Conservation (phyloP, 2,888 invertebrate species). For the Thelaira solivaga region DNA sequence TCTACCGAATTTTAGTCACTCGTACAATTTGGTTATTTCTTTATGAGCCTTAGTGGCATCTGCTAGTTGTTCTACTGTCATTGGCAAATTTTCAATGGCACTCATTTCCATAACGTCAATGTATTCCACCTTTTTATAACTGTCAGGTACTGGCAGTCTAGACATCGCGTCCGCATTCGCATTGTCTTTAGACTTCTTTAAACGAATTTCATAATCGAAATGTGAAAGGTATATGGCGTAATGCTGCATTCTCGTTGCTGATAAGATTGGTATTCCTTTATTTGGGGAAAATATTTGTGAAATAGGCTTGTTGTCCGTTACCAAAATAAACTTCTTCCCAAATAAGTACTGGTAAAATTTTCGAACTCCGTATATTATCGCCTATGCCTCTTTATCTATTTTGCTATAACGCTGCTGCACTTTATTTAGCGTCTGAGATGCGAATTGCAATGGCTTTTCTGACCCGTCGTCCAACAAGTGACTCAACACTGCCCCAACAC, state of each 20-base stretch:
- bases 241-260: conserved; percentile 57
- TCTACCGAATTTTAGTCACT: background rate
- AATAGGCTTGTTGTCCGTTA: conserved; percentile 65
- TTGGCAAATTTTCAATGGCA: conserved; percentile 31
- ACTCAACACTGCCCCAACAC: no score
- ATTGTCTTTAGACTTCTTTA: conserved; percentile 32
- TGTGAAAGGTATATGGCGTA: conserved; percentile 52
- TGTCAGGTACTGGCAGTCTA: conserved; percentile 19
- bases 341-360: conserved; percentile 74
- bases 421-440: conserved; percentile 22
- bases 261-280: conserved; percentile 54
- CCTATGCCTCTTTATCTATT: no score
- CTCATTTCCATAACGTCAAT: conserved; percentile 42
- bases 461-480: no score
- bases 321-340: conserved; percentile 72
- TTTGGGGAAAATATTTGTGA: conserved; percentile 58
- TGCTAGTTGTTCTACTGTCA: conserved; percentile 7
- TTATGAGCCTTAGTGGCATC: conserved; percentile 5
- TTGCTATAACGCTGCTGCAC: conserved; percentile 34
- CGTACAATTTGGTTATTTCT: background rate
- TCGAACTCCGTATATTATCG: conserved; percentile 70
- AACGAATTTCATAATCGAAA: conserved; percentile 54
- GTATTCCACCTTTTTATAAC: conserved; percentile 33
- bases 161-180: conserved; percentile 52
- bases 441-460: background rate